Base-by-base conservation (phyloP, 2,113 vertebrate genomes). In the Typhlomys cinereus region DNA sequence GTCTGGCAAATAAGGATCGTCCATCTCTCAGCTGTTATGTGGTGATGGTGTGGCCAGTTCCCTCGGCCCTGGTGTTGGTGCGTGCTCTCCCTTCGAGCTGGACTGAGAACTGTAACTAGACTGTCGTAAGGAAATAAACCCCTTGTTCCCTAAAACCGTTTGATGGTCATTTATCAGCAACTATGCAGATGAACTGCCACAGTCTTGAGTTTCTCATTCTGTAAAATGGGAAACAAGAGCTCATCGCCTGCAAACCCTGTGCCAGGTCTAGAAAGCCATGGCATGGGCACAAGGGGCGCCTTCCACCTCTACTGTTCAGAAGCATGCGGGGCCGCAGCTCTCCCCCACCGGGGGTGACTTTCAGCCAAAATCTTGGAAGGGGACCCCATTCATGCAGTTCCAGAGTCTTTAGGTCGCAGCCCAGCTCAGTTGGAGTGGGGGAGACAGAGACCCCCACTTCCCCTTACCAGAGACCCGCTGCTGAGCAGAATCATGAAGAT, bases 401-500 rank as follows among this genome's bases (percentile, higher is more conserved):
- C 44, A 21, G 39, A 57, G 23, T 13, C 12, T 50, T 25, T 23
- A 50, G 50, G 23, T 48, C 10, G 4, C 13, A 31, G 8, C 13
- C 23, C 62, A 54, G 4, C 52, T 34, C 9, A 4, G 5, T 8
- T 18, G 41, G 70, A 18, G 31, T 54, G 14, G 21, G 0, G 0
- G 90, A 21, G 61, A n/a, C 11, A 18, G 48, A 20, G 25, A 18
- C 4, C 54, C n/a, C 64, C 3, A 0, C 5, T 7, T 17, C 7
- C 41, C 75, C 98, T 93, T 96, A 99, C 99, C 99, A 99, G 98
- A 0, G 99, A 98, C 29, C 98, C 99, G 0, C 99, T 99, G 98
- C 99, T 99, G 75, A 99, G 98, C 36, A 99, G 98, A 96, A 99
- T 99, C 99, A 99, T 99, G 98, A 99, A 99, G 98, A 99, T 98